Evolutionary conservation across 2,113 vertebrate species (phyloP).

Genomic region (Himantopus leucocephalus): DNA sequence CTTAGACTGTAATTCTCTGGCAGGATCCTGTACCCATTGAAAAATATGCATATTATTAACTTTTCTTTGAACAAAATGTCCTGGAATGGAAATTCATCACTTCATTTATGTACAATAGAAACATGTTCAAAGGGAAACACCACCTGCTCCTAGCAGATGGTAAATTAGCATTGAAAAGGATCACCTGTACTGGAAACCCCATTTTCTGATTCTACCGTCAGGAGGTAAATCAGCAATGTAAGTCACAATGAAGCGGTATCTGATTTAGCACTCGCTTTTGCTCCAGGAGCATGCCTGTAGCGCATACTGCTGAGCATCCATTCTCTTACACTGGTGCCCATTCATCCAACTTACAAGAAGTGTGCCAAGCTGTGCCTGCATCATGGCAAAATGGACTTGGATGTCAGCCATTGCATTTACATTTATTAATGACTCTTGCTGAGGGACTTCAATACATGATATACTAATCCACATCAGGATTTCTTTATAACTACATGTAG

Average conservation of each 20-base stretch:
- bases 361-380: not conserved
- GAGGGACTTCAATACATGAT: not conserved
- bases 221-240: conserved; percentile 20
- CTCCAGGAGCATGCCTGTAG: not conserved
- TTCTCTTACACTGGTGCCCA: not conserved
- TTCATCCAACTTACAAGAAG: not conserved
- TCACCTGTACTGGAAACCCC: conserved; percentile 28
- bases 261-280: not conserved
- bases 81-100: conserved; percentile 31
- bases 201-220: not conserved
- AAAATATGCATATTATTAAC: conserved; percentile 23
- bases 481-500: not conserved
- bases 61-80: conserved; percentile 35
- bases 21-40: not conserved
- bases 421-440: not conserved
- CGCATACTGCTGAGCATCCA: not conserved
- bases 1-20: not conserved
- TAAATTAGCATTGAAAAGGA: conserved; percentile 50
- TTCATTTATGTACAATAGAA: conserved; percentile 24
- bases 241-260: not conserved
- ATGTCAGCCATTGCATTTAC: not conserved
- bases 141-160: conserved; percentile 67
- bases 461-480: not conserved
- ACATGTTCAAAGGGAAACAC: conserved; percentile 40
- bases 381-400: not conserved